Evolutionary conservation across 2,113 vertebrate genomes (phyloP).

Genomic region (Litocranius walleri): DNA sequence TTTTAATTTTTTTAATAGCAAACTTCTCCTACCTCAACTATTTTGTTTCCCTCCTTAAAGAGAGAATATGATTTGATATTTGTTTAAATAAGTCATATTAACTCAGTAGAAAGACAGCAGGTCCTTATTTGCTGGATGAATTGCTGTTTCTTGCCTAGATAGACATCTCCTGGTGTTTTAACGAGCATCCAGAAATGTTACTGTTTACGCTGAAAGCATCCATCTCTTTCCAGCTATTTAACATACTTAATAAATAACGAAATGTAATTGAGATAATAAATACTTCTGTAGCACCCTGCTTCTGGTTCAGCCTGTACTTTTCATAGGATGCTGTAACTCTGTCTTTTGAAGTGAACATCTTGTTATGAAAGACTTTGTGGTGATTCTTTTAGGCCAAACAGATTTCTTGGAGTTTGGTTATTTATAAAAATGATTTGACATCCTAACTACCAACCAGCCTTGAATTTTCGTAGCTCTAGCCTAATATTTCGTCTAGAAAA

Average conservation of each 20-base stretch:
- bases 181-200: neutral
- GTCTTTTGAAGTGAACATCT: neutral
- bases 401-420: neutral
- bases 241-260: neutral
- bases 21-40: neutral
- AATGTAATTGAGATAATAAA: neutral
- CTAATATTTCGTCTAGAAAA: neutral
- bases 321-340: neutral
- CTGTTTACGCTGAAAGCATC: neutral
- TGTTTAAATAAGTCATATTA: neutral
- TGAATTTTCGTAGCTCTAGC: neutral
- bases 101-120: neutral
- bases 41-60: neutral
- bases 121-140: neutral
- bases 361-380: neutral
- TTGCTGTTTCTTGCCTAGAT: neutral
- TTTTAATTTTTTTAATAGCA: neutral
- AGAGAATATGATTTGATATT: neutral
- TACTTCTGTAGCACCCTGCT: neutral
- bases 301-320: neutral
- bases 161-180: neutral
- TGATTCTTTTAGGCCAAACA: neutral
- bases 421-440: neutral
- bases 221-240: neutral
- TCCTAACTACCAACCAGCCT: neutral